Evolutionary conservation across 2,797 vertebrate genomes (phyloP), one percentile per base, ranked within the genome.

Genomic region (Gymnodraco acuticeps): DNA sequence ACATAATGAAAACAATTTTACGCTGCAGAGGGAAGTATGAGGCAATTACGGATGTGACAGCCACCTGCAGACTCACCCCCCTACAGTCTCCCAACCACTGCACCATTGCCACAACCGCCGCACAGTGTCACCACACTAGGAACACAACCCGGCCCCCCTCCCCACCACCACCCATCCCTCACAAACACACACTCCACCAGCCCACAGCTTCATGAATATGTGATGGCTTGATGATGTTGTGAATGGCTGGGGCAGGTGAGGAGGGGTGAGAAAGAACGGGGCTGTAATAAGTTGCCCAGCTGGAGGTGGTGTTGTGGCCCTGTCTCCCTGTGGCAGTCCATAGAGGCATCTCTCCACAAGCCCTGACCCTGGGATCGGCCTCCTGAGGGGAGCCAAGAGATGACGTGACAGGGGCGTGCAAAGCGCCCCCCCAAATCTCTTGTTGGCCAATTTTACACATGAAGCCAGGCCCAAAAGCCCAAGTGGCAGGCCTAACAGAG

Each of bases 1-100:
- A 96, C 96, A 98, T 98, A 99, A 99, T 99, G 97, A 99, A 98
- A 99, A 99, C 97, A 98, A 98, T 99, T 99, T 98, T 98, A 98
- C 96, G 96, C 97, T 96, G 95, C 93, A 89, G 95, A 98, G 96
- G 96, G 96, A 97, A 97, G 97, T 96, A 96, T 96, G 90, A 93
- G 96, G 97, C 97, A 99, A 99, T 99, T 99, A 99, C 97, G 95
- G 96, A 98, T 96, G 96, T 97, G 97, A 98, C 97, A 97, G 98
- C 97, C 98, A 99, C 98, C 98, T 99, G 98, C 98, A 98, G 97
- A 95, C 96, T 95, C 95, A 92, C 95, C 95, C 94, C 95, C 88
- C 82, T 58, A 84, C 78, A 72, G 88, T 90, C 89, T 90, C 80
- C 80, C 73, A 85, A 86, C 85, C 78, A 75, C 76, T 46, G 81